Evolutionary conservation across 1,140 invertebrate genomes (phyloP), one percentile per base, ranked within the genome.

Genomic region (Hypsibius dujardini): DNA sequence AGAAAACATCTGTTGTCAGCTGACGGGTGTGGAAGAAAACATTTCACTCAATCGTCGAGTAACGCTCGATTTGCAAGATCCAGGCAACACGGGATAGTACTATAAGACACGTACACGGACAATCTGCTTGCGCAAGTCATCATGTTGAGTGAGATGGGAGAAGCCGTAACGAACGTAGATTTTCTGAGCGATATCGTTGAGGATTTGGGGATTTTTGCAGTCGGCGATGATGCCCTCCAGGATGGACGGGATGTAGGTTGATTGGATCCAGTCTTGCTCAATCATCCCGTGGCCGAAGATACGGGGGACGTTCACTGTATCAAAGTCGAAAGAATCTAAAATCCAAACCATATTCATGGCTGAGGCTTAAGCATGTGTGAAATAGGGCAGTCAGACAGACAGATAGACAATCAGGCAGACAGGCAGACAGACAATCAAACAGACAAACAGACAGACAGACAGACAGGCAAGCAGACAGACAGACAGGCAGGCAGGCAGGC

Each of bases 1-100:
- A 67, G 45, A 67, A 67, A 3, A 67, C 7, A 67, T 67, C 62
- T 7, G 7, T 67, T 7, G 62, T 67, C 62, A 67, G 42, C 62
- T 67, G 62, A n/a, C n/a, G n/a, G n/a, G n/a, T n/a, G n/a, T n/a
- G n/a, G 7, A 67, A 67, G 42, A 67, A 67, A 7, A 42, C 42
- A 42, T 67, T 42, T 3, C 7, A 42, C 12, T 67, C 7, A 42
- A 12, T 12, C 3, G 7, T 67, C 42, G 3, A 3, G 3, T 42
- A 67, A 3, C 42, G 3, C 45, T 14, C n/a, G 50, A 56, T 67
- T 42, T 14, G 62, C 12, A 42, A 42, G 45, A 42, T 3, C 42
- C 12, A n/a, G n/a, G n/a, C n/a, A n/a, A n/a, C n/a, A n/a, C n/a
- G n/a, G n/a, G n/a, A n/a, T n/a, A n/a, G n/a, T n/a, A 14, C 3